A percentile compares a stretch with the other conserved stretches of the same genome.
Evolutionary conservation across 2,113 vertebrate species (phyloP).

Genomic region (Istiophorus platypterus): DNA sequence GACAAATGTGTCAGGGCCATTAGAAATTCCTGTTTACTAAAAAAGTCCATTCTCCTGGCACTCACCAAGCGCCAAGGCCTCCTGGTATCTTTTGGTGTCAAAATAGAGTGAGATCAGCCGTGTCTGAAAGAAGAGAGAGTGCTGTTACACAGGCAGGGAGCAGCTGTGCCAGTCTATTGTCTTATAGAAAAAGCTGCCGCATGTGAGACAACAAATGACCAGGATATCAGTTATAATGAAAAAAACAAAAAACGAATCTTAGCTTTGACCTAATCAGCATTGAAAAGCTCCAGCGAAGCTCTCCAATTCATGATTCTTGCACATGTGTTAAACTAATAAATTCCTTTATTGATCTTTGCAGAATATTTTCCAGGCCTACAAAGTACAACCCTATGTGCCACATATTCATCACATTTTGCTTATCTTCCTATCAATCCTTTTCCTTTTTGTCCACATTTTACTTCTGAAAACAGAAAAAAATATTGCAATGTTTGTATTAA

Average conservation of each 20-base stretch:
- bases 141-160: slow-evolving; percentile 19
- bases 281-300: too few relatives aligned
- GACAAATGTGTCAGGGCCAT: background rate
- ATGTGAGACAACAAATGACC: background rate
- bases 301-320: background rate
- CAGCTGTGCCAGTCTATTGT: slow-evolving; percentile 1
- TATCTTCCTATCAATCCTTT: too few relatives aligned
- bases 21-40: background rate
- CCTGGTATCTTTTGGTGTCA: slow-evolving; percentile 98
- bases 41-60: slow-evolving; percentile 4
- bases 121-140: slow-evolving; percentile 83
- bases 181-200: background rate
- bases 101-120: slow-evolving; percentile 98
- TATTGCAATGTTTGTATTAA: background rate
- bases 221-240: background rate
- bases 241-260: background rate
- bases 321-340: too few relatives aligned
- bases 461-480: background rate
- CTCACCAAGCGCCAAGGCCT: slow-evolving; percentile 97
- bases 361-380: too few relatives aligned
- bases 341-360: too few relatives aligned
- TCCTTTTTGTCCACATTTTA: background rate
- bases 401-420: too few relatives aligned
- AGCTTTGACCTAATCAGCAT: too few relatives aligned
- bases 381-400: too few relatives aligned